Evolutionary conservation across 2,113 vertebrate species (phyloP).

Genomic region (Syrmaticus mikado): DNA sequence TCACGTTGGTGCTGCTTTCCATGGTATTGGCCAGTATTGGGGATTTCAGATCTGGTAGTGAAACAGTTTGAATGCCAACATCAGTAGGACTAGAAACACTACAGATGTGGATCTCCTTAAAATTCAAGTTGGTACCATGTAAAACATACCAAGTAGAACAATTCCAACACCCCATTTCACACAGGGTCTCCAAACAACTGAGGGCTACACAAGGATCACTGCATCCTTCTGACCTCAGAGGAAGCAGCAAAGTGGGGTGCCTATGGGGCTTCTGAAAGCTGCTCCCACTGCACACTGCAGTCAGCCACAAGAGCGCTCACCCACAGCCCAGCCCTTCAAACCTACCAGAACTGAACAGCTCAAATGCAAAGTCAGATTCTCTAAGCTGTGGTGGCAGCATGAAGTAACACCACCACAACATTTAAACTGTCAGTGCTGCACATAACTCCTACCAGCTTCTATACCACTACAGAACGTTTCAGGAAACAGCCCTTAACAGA

Average conservation of each 20-base stretch:
- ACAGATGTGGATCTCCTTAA: background rate
- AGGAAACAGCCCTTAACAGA: background rate
- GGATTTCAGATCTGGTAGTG: background rate
- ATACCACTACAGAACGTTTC: rapidly evolving
- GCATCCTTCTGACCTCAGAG: background rate
- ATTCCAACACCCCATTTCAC: background rate
- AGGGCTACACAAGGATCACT: background rate
- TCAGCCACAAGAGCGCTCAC: rapidly evolving
- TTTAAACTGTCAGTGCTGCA: background rate
- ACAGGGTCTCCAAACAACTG: background rate
- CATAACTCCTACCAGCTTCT: rapidly evolving
- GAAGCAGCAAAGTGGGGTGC: rapidly evolving
- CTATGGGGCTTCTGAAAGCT: background rate
- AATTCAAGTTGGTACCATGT: background rate
- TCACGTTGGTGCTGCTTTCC: background rate
- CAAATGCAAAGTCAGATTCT: background rate
- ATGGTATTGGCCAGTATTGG: background rate
- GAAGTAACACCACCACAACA: background rate
- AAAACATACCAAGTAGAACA: background rate
- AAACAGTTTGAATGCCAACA: background rate
- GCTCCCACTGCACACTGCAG: rapidly evolving
- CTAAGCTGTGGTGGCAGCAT: background rate
- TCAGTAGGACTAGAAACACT: background rate
- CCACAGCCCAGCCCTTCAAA: background rate
- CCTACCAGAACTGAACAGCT: background rate